Base-by-base conservation (phyloP, 1,140 invertebrate genomes). In the Polypedilum pembai region DNA sequence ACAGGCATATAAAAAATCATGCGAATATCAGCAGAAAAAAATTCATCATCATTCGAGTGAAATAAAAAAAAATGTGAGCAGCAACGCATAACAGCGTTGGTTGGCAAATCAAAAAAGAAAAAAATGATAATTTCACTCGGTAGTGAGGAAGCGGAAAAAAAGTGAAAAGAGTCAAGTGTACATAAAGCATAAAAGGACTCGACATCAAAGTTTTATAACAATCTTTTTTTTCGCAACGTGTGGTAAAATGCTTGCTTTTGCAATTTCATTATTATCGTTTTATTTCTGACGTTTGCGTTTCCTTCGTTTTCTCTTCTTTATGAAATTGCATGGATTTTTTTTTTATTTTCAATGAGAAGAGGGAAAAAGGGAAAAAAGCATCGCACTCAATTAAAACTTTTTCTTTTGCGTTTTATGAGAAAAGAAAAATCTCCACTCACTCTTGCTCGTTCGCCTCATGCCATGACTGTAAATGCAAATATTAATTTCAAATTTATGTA, bases 401-500 rank as follows among this genome's bases (percentile, higher is more conserved):
- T 56, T 56, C 45, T 56, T 56, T 12, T 56, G 45, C 45, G 12
- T 15, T 56, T 56, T 56, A n/a, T 56, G 12, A 12, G n/a, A 45
- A 10, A 45, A 45, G 45, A 56, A 56, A n/a, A 56, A 56, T 56
- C n/a, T 56, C 45, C 45, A 33, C 24, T 33, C 24, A 33, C 2
- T 33, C 24, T 56, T 56, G 8, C 45, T 56, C 12, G n/a, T 15
- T 15, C 10, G 45, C 45, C 45, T 10, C n/a, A 15, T n/a, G 8
- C n/a, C n/a, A n/a, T 56, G 15, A n/a, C n/a, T n/a, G n/a, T n/a
- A 56, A 56, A 56, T 56, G 45, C 45, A 56, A 56, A 56, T 56
- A 56, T 56, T 56, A 56, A 56, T 56, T 56, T 56, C 45, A 56
- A 56, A 56, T 56, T 56, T 56, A 56, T 56, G 45, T 56, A 56